Conservation (phyloP, 2,888 invertebrate species). For the Thymelicus sylvestris region DNA sequence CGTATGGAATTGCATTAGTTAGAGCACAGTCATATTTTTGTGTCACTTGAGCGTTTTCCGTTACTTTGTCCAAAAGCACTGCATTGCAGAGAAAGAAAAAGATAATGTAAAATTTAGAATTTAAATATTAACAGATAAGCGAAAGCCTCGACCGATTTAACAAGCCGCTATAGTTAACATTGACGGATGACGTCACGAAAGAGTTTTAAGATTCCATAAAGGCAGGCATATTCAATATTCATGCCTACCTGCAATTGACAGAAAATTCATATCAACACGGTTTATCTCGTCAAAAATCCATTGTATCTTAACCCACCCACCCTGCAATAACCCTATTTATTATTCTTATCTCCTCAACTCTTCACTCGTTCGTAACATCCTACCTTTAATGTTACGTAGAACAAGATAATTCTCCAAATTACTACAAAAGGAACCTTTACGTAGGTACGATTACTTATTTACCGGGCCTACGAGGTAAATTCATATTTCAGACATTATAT, state of each 20-base stretch:
- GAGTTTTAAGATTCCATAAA: no score
- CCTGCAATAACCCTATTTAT: no score
- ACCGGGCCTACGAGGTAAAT: neutral
- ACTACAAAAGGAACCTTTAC: neutral
- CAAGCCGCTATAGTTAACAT: neutral
- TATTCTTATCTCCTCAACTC: no score
- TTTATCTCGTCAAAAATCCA: no score
- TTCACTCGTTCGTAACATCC: no score
- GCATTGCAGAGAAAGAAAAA: constrained; percentile 11
- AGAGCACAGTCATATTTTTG: neutral
- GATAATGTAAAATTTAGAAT: constrained; percentile 16
- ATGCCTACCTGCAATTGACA: no score
- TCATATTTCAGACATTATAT: neutral
- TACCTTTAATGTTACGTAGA: neutral
- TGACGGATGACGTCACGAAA: neutral
- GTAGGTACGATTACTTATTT: neutral
- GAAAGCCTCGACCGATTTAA: constrained; percentile 11
- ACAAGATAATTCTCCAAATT: neutral
- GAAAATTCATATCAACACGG: no score
- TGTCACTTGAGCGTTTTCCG: constrained; percentile 3
- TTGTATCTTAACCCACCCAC: no score
- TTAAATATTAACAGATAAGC: constrained; percentile 14
- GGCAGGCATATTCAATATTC: no score
- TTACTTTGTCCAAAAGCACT: neutral
- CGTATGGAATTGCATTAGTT: neutral